Evolutionary conservation across 2,113 vertebrate genomes (phyloP), one percentile per base, ranked within the genome.

Genomic region (Daubentonia madagascariensis): DNA sequence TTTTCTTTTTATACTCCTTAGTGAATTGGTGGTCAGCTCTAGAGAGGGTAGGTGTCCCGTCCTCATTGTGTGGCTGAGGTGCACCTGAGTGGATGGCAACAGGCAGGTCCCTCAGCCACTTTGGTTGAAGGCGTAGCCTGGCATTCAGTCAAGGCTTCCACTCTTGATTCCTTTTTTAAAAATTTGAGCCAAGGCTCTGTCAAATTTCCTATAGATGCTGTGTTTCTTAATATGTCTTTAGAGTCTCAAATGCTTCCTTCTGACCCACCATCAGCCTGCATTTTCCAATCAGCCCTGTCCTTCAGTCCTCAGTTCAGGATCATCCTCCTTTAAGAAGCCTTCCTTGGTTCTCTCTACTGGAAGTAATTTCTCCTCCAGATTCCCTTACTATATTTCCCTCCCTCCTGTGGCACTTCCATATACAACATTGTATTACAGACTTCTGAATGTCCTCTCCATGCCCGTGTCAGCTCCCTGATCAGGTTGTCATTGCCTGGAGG

Each of bases 351-450:
- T 22, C n/a, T 37, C 63, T 40, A 0, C 6, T 18, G n/a, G 45
- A 54, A 75, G 13, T 3, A 7, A 16, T 23, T 23, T 22, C 57
- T 59, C n/a, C 81, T 84, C 30, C 40, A 14, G 4, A 6, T 18
- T 43, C 22, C 14, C 35, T 37, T 7, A 5, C 50, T 0, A 0
- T 18, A 12, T 37, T 28, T 72, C 7, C 81, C 52, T 35, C n/a
- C 17, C 0, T 25, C 23, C 11, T 4, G 1, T 1, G n/a, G 50
- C 12, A 6, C 40, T 35, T 17, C n/a, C 1, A 0, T 0, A 18
- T 1, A 1, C 0, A 23, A 5, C 25, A 7, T 9, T 6, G n/a
- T 35, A 9, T 3, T 6, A 4, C 4, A 8, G 43, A 40, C 57
- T 23, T n/a, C 16, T 9, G 48, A 43, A 25, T 6, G 32, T 43